phyloP scores from a whole-genome alignment of 2,113 vertebrate genomes.

The Apeltes quadracus region DNA sequence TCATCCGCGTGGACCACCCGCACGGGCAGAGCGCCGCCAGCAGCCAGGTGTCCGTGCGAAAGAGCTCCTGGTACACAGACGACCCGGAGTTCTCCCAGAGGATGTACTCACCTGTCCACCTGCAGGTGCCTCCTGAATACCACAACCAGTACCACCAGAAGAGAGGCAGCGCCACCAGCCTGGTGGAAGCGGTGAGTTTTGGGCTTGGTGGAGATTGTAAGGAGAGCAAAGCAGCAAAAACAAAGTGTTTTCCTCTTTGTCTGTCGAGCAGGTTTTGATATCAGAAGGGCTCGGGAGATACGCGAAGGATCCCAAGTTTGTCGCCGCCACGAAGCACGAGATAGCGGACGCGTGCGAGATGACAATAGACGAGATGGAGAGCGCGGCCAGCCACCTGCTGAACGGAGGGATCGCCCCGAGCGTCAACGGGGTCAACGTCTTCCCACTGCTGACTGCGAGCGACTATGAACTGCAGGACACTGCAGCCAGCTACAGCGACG shows the following conservation, averaged over 20 bases:
- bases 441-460: constrained; percentile 82
- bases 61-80: constrained; percentile 98
- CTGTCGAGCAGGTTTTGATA: constrained; percentile 89
- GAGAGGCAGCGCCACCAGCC: constrained; percentile 94
- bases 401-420: constrained; percentile 85
- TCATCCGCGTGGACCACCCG: constrained; percentile 92
- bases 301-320: constrained; percentile 97
- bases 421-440: constrained; percentile 85
- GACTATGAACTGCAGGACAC: constrained; percentile 94
- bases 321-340: constrained; percentile 95
- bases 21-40: constrained; percentile 86
- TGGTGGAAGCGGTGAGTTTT: constrained; percentile 96
- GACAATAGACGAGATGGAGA: constrained; percentile 99
- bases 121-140: constrained; percentile 92
- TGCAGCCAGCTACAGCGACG: constrained; percentile 92
- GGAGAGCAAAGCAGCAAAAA: too few species aligned
- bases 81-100: constrained; percentile 90
- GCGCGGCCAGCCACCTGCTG: constrained; percentile 94
- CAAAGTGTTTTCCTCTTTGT: constrained; percentile 12
- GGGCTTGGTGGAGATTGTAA: too few species aligned
- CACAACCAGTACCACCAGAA: constrained; percentile 94
- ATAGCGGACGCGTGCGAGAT: constrained; percentile 98
- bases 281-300: constrained; percentile 96
- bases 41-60: constrained; percentile 89
- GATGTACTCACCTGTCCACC: constrained; percentile 89